phyloP scores from a whole-genome alignment of 2,113 vertebrate genomes.

The Microtus oregoni region DNA sequence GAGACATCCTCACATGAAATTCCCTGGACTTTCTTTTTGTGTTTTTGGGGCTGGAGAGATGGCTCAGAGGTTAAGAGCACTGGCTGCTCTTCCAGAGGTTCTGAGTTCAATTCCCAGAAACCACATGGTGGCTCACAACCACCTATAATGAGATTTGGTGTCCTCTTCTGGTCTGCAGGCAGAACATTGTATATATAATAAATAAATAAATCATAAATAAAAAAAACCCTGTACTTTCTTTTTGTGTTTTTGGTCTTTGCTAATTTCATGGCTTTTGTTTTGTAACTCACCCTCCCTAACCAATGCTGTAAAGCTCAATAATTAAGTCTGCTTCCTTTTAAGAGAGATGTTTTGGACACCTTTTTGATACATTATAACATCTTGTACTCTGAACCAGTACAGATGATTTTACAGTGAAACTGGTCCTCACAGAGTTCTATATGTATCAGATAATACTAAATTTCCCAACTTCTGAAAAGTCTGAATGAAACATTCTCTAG shows the following conservation, averaged over 20 bases:
- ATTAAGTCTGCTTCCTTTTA: constrained; percentile 27
- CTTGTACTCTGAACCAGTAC: constrained; percentile 17
- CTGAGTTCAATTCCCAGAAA: too few species aligned
- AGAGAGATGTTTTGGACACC: background rate
- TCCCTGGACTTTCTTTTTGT: constrained; percentile 20
- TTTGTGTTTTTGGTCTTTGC: constrained; percentile 3
- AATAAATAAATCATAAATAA: too few species aligned
- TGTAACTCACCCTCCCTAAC: background rate
- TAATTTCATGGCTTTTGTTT: constrained; percentile 50
- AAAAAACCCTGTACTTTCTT: too few species aligned
- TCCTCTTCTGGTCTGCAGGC: too few species aligned
- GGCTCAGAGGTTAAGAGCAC: too few species aligned
- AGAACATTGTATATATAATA: too few species aligned
- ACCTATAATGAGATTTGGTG: too few species aligned
- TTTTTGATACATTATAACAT: constrained; percentile 20
- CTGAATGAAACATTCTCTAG: constrained; percentile 62
- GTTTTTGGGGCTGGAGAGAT: too few species aligned
- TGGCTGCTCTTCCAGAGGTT: too few species aligned
- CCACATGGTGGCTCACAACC: too few species aligned
- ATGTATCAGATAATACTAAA: constrained; percentile 49
- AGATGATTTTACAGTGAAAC: constrained; percentile 23
- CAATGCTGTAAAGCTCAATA: background rate
- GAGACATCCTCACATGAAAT: constrained; percentile 50
- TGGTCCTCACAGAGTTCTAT: constrained; percentile 21
- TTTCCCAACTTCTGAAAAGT: constrained; percentile 54